Conservation (phyloP, 92 coral and sea anemone species). For the Ricordea florida region DNA sequence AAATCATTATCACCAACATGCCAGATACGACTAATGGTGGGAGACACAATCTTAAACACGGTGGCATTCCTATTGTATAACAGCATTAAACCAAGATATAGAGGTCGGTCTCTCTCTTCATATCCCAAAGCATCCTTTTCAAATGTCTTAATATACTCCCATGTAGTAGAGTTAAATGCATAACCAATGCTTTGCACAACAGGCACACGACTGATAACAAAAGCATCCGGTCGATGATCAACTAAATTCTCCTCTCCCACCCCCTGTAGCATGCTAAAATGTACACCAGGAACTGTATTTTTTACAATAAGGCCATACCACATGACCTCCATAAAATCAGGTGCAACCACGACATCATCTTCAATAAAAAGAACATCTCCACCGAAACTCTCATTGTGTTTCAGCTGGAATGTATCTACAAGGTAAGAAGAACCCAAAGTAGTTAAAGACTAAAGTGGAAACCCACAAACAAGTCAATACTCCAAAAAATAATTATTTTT, state of each 20-base stretch:
- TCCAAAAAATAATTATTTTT: not conserved
- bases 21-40: slow-evolving; percentile 96
- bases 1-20: slow-evolving; percentile 84
- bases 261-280: slow-evolving; percentile 86
- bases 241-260: slow-evolving; percentile 85
- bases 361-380: slow-evolving; percentile 94
- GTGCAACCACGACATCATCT: slow-evolving; percentile 88
- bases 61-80: slow-evolving; percentile 85
- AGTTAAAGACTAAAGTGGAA: not conserved
- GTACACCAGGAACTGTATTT: slow-evolving; percentile 68
- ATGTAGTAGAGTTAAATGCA: slow-evolving; percentile 87
- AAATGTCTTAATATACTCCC: slow-evolving; percentile 86
- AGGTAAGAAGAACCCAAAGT: not conserved
- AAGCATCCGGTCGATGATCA: slow-evolving; percentile 89
- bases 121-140: slow-evolving; percentile 79
- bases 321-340: slow-evolving; percentile 94
- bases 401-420: slow-evolving; percentile 82
- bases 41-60: slow-evolving; percentile 74
- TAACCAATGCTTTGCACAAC: slow-evolving; percentile 89
- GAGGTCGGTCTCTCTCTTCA: slow-evolving; percentile 85
- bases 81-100: slow-evolving; percentile 81
- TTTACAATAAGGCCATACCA: slow-evolving; percentile 86
- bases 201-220: slow-evolving; percentile 88
- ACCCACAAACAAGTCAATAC: not conserved
- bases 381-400: slow-evolving; percentile 64